phyloP scores from a whole-genome alignment of 2,113 vertebrate genomes.

The Ranitomeya imitator region DNA sequence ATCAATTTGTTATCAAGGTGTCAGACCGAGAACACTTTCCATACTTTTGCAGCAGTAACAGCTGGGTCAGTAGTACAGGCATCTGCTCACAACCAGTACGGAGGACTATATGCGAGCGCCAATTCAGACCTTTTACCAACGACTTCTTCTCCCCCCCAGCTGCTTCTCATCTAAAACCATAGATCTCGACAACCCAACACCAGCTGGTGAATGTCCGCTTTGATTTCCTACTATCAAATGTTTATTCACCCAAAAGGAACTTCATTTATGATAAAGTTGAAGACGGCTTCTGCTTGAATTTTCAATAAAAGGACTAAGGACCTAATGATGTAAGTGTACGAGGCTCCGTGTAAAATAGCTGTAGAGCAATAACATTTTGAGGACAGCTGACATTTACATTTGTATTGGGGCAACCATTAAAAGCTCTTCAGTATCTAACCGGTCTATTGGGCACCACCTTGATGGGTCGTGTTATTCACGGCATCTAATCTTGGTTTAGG shows the following conservation, averaged over 20 bases:
- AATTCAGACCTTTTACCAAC: not conserved
- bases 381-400: too few relatives aligned
- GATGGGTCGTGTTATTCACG: too few relatives aligned
- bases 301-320: not conserved
- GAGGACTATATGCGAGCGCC: not conserved
- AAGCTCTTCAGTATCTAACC: too few relatives aligned
- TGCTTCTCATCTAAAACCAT: conserved; percentile 1
- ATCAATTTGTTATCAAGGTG: conserved; percentile 55
- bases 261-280: not conserved
- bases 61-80: conserved; percentile 40
- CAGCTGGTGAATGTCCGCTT: conserved; percentile 7
- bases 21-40: conserved; percentile 51
- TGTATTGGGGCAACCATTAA: too few relatives aligned
- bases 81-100: conserved; percentile 32
- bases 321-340: not conserved
- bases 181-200: not conserved
- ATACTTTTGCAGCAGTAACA: conserved; percentile 42
- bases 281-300: not conserved
- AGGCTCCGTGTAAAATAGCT: too few relatives aligned
- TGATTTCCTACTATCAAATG: not conserved
- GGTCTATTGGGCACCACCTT: too few relatives aligned
- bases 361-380: too few relatives aligned
- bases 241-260: not conserved
- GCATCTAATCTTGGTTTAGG: too few relatives aligned
- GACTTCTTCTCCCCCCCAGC: not conserved